phyloP scores from a whole-genome alignment of 2,797 vertebrate genomes.

The Columba guinea region DNA sequence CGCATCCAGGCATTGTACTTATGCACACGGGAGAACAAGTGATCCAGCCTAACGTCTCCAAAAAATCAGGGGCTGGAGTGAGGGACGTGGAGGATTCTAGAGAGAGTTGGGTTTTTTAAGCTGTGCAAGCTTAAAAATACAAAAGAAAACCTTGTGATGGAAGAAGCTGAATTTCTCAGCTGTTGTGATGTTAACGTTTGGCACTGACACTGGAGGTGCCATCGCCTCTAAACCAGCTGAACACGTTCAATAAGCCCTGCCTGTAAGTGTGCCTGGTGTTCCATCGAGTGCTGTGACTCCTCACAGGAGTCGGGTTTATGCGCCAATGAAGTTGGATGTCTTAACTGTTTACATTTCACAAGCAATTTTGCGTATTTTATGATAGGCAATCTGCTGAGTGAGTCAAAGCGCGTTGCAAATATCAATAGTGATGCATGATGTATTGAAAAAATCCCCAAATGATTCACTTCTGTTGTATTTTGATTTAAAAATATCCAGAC shows the following conservation, averaged over 20 bases:
- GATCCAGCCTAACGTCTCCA: neutral
- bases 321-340: neutral
- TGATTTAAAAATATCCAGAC: slow-evolving; percentile 35
- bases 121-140: neutral
- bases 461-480: slow-evolving; percentile 44
- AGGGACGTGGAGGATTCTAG: neutral
- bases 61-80: neutral
- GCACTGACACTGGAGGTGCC: neutral
- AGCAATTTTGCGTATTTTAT: neutral
- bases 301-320: neutral
- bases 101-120: neutral
- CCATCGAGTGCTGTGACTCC: neutral
- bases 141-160: neutral
- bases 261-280: neutral
- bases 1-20: neutral
- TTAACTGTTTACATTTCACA: neutral
- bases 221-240: neutral
- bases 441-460: slow-evolving; percentile 37
- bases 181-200: neutral
- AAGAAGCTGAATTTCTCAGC: neutral
- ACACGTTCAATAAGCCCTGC: neutral
- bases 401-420: slow-evolving; percentile 41
- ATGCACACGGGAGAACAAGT: neutral
- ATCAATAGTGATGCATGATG: neutral
- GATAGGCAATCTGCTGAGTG: neutral